Evolutionary conservation across 1,140 invertebrate species (phyloP).

Genomic region (Cardiocondyla obscurior): DNA sequence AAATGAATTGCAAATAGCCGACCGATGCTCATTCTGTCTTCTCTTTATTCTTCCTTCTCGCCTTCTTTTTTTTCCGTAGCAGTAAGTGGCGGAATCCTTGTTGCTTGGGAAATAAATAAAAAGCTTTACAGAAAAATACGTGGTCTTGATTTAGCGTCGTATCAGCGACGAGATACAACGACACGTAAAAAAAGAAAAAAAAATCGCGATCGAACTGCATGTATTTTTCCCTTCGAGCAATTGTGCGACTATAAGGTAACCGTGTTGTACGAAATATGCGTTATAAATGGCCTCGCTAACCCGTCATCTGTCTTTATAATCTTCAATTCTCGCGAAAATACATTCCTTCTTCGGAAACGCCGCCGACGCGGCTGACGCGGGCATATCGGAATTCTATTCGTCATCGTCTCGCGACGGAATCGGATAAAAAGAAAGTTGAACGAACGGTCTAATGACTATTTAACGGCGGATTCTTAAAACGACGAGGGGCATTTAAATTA

Average conservation of each 20-base stretch:
- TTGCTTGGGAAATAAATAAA: constrained; percentile 46
- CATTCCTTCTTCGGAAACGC: constrained; percentile 19
- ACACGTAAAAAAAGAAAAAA: background rate
- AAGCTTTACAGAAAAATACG: constrained; percentile 6
- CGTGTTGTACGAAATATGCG: constrained; percentile 15
- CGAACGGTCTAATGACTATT: constrained; percentile 32
- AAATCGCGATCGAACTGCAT: background rate
- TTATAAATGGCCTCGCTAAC: constrained; percentile 13
- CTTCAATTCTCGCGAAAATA: constrained; percentile 24
- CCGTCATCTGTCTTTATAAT: constrained; percentile 50
- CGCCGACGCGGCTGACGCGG: background rate
- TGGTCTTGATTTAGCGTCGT: background rate
- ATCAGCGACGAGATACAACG: background rate
- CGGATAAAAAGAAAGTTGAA: constrained; percentile 40
- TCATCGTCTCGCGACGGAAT: constrained; percentile 46
- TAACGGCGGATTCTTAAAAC: constrained; percentile 13
- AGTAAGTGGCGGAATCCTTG: constrained; percentile 12
- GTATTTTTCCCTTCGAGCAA: background rate
- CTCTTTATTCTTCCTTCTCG: background rate
- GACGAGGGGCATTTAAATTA: background rate
- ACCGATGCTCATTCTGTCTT: background rate
- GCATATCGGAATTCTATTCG: constrained; percentile 52
- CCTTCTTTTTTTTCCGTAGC: constrained; percentile 12
- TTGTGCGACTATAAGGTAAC: constrained; percentile 22
- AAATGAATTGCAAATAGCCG: constrained; percentile 73